phyloP scores from a whole-genome alignment of 1,140 invertebrate species.

The Spodoptera frugiperda region DNA sequence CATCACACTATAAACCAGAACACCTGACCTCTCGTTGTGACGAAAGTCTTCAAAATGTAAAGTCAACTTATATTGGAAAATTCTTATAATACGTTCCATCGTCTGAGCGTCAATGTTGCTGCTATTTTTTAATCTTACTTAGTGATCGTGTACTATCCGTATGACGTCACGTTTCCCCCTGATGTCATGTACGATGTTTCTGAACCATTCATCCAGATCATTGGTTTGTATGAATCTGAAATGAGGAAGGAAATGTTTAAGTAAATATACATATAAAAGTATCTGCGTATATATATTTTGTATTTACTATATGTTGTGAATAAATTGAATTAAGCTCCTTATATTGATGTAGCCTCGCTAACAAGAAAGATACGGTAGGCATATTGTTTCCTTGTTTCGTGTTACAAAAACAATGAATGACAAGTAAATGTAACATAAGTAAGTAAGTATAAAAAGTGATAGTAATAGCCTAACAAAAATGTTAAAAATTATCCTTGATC shows the following conservation, averaged over 20 bases:
- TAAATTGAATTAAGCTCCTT: too few relatives aligned
- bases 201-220: slow-evolving; percentile 49
- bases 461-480: too few relatives aligned
- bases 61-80: not conserved
- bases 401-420: too few relatives aligned
- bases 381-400: too few relatives aligned
- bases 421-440: too few relatives aligned
- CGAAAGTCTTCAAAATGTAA: too few relatives aligned
- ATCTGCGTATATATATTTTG: slow-evolving; percentile 3
- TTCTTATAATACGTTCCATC: not conserved
- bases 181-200: slow-evolving; percentile 36
- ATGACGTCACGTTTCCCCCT: slow-evolving; percentile 31
- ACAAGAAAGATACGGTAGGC: too few relatives aligned
- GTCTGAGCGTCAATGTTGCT: slow-evolving; percentile 1
- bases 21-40: too few relatives aligned
- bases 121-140: slow-evolving; percentile 48
- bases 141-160: slow-evolving; percentile 43
- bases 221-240: slow-evolving; percentile 23
- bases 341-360: too few relatives aligned
- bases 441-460: too few relatives aligned
- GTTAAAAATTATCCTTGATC: too few relatives aligned
- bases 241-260: slow-evolving; percentile 16
- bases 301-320: slow-evolving; percentile 10
- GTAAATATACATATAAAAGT: slow-evolving; percentile 6
- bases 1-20: too few relatives aligned